Conservation (phyloP, 2,888 invertebrate genomes). For the Eupithecia tripunctaria region DNA sequence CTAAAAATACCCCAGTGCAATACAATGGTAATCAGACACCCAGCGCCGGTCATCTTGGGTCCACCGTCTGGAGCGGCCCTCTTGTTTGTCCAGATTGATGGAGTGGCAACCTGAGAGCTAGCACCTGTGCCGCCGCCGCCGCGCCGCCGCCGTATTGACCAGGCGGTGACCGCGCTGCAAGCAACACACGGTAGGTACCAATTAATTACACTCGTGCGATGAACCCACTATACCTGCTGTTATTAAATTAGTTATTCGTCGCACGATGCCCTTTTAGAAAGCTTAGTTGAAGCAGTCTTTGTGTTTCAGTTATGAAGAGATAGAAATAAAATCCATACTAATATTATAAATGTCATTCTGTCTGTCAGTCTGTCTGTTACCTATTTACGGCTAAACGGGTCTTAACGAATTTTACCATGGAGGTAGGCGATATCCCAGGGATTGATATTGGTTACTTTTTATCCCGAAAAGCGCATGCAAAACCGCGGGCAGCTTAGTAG, state of each 20-base stretch:
- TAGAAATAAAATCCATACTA: background rate
- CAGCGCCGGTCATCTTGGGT: background rate
- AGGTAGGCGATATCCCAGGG: too few species aligned
- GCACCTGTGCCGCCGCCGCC: background rate
- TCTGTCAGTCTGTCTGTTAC: background rate
- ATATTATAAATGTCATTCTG: background rate
- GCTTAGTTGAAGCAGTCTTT: background rate
- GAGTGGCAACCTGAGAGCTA: background rate
- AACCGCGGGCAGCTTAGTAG: too few species aligned
- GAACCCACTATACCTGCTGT: too few species aligned
- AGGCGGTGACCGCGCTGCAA: background rate
- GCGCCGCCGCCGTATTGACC: background rate
- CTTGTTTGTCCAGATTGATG: background rate
- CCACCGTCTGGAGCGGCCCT: background rate
- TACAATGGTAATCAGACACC: background rate
- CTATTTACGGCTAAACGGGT: background rate
- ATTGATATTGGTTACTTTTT: too few species aligned
- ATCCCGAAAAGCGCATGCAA: too few species aligned
- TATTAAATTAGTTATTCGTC: too few species aligned
- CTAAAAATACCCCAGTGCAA: too few species aligned
- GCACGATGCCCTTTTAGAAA: too few species aligned
- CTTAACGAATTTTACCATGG: background rate
- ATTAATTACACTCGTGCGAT: too few species aligned
- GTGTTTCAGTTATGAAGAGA: background rate
- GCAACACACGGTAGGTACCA: too few species aligned